A percentile compares a stretch with the other conserved stretches of the same genome.
phyloP scores from a whole-genome alignment of 2,797 vertebrate genomes.

The Thunnus albacares region DNA sequence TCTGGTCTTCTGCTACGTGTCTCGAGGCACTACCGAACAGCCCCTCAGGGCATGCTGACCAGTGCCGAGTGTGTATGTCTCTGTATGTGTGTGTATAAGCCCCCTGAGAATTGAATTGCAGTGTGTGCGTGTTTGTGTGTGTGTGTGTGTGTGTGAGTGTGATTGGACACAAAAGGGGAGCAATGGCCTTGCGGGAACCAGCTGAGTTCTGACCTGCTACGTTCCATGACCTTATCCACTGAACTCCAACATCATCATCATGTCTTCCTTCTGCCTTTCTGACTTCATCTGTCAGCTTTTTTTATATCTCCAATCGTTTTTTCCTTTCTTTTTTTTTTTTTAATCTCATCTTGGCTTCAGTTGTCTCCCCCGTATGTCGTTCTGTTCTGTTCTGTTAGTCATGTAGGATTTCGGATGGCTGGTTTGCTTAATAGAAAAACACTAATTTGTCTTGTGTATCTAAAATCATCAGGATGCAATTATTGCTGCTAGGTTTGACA shows the following conservation, averaged over 20 bases:
- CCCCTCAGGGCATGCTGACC: constrained; percentile 52
- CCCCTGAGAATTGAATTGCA: constrained; percentile 45
- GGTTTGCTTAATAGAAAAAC: neutral
- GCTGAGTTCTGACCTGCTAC: constrained; percentile 65
- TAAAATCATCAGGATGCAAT: neutral
- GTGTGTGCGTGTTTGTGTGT: constrained; percentile 53
- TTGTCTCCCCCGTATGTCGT: neutral
- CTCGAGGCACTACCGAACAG: constrained; percentile 67
- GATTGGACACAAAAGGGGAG: constrained; percentile 57
- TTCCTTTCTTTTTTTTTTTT: constrained; percentile 13
- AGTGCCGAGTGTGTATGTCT: constrained; percentile 41
- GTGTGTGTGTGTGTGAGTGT: constrained; percentile 57
- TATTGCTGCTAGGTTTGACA: neutral
- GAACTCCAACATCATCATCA: constrained; percentile 41
- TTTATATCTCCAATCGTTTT: neutral
- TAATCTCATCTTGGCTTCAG: constrained; percentile 23
- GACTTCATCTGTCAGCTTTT: constrained; percentile 13
- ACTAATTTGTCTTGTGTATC: neutral
- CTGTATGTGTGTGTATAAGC: constrained; percentile 50
- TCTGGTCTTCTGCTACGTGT: constrained; percentile 77
- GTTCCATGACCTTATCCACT: constrained; percentile 66
- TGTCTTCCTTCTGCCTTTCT: constrained; percentile 23
- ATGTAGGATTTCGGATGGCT: neutral
- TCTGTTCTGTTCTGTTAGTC: neutral
- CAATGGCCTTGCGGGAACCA: constrained; percentile 76